Percentiles rank a stretch among this genome's conserved stretches.
These are phyloP conservation scores for Dipodomys spectabilis DNA, from an alignment of 2,113 vertebrate genomes.

Conservation along the genomic window DNA sequence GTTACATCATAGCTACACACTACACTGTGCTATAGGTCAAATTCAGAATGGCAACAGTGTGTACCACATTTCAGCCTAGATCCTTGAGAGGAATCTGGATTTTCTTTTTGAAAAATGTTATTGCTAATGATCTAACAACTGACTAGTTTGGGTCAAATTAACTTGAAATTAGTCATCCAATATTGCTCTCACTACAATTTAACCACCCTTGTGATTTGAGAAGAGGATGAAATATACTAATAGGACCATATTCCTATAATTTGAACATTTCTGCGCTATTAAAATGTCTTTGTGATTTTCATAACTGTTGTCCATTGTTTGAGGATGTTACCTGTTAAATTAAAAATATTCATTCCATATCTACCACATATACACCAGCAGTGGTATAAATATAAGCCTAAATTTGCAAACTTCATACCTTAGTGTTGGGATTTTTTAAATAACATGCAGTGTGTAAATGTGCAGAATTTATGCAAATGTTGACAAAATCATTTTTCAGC, in stretches of 20 bases:
- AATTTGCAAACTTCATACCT: slow-evolving; percentile 82
- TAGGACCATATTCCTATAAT: slow-evolving; percentile 34
- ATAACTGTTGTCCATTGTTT: slow-evolving; percentile 73
- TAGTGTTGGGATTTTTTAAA: slow-evolving; percentile 77
- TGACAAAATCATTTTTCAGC: slow-evolving; percentile 86
- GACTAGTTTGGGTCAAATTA: slow-evolving; percentile 63
- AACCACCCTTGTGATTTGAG: slow-evolving; percentile 70
- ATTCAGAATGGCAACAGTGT: neutral
- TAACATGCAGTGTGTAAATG: slow-evolving; percentile 78
- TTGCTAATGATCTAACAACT: slow-evolving; percentile 47
- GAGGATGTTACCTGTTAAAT: slow-evolving; percentile 67
- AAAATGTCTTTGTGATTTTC: slow-evolving; percentile 74
- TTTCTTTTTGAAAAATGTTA: slow-evolving; percentile 50
- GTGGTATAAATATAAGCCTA: slow-evolving; percentile 76
- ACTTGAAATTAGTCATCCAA: slow-evolving; percentile 80
- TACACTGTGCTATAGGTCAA: neutral
- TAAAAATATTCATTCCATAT: slow-evolving; percentile 78
- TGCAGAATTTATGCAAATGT: slow-evolving; percentile 86
- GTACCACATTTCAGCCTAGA: neutral
- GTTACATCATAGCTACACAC: neutral
- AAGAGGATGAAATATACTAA: slow-evolving; percentile 64
- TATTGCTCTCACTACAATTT: slow-evolving; percentile 56
- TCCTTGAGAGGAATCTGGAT: neutral
- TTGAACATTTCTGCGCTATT: slow-evolving; percentile 30
- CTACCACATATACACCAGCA: slow-evolving; percentile 78